Evolutionary conservation across 2,113 vertebrate genomes (phyloP), one percentile per base, ranked within the genome.

Genomic region (Phyllostomus discolor): DNA sequence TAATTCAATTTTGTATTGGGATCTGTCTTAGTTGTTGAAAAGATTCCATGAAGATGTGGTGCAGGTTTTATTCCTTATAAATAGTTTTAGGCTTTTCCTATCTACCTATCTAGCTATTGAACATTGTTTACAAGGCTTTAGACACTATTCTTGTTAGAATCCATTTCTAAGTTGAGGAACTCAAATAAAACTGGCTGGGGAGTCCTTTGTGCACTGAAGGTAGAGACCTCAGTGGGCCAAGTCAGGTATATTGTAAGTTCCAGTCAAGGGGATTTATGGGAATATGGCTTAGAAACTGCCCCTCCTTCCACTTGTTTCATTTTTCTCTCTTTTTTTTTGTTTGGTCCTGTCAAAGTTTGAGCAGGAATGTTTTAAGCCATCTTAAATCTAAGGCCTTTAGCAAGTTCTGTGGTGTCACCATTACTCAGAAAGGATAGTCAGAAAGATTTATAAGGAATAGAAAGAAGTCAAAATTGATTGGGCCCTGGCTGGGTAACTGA

Each of bases 331-430:
- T 76, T 10, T 69, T 14, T 72, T 76, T 10, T 69, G 78, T 94
- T 62, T 31, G 93, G 19, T 94, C 46, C 19, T 95, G 69, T 97
- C 97, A 97, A 84, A 93, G 95, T 82, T 81, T 84, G 79, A 97
- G 64, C 80, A 43, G 90, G 75, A 97, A 95, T 88, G 20, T 81
- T 97, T 97, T 50, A 88, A 70, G 38, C 28, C 73, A 72, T 73
- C 93, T 94, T 96, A 97, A 96, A 10, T 91, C 94, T 95, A 81
- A 95, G 96, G 80, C 31, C 88, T 93, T 97, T 90, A 91, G 75
- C 94, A 88, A 67, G 52, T 97, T 96, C 66, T 96, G 73, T 88
- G 62, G 46, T 92, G 91, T 41, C 17, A n/a, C 24, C 0, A 0
- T 82, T 94, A 90, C 81, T 97, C 9, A 84, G 76, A 97, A 85